Conservation (phyloP, 2,113 vertebrate species). For the Artemisiospiza belli region DNA sequence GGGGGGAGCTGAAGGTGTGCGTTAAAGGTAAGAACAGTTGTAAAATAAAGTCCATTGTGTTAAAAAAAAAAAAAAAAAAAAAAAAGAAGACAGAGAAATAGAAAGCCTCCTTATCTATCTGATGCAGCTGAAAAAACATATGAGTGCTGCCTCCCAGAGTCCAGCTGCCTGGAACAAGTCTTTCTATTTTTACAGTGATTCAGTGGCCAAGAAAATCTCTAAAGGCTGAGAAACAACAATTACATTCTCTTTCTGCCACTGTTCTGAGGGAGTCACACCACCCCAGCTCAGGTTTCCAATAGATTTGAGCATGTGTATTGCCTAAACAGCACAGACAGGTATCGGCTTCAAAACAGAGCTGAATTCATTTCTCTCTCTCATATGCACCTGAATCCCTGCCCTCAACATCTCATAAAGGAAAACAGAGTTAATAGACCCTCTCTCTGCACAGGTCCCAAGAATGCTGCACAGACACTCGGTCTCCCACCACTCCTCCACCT, state of each 20-base stretch:
- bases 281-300: background rate
- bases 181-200: background rate
- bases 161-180: constrained; percentile 6
- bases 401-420: background rate
- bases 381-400: background rate
- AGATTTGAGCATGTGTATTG: background rate
- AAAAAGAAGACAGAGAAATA: rapidly evolving
- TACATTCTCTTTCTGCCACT: background rate
- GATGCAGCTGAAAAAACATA: constrained; percentile 36
- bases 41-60: background rate
- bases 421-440: background rate
- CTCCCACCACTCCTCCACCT: background rate
- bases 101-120: background rate
- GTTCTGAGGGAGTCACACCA: rapidly evolving
- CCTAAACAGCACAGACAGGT: background rate
- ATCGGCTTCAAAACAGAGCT: background rate
- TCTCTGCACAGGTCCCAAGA: background rate
- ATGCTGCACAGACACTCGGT: background rate
- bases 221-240: background rate
- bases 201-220: background rate
- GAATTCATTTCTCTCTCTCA: background rate
- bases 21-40: background rate
- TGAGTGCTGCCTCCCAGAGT: constrained; percentile 66
- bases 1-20: background rate
- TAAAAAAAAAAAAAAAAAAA: no score